Base-by-base conservation (phyloP, 2,888 invertebrate species). In the Coecobrya sp. region DNA sequence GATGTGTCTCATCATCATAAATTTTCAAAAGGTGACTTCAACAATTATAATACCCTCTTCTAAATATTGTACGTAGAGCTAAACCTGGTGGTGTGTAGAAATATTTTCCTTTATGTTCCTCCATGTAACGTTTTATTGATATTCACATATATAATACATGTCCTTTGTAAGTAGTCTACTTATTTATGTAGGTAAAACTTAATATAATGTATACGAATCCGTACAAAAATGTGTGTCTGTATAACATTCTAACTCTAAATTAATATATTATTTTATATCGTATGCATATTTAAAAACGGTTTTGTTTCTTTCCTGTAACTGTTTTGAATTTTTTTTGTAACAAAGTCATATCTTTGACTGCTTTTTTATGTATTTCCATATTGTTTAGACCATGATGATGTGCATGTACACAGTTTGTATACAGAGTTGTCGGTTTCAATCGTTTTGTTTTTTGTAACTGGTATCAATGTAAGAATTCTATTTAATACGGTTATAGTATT, bases 211-310 rank as follows among this genome's bases (percentile, higher is more conserved):
- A 52, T 76, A 76, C 49, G 86, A 73, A 59, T 76, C 73, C 52
- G 86, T 86, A 76, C 59, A 76, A 86, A 86, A 76, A 68, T 86
- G 49, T 86, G 85, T 85, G 73, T 86, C 19, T 86, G 65, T 30
- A 85, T 59, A 45, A 55, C 49, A 36, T 59, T 79, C 22, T 79
- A 52, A 49, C 1, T 45, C 11, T 79, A 16, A 16, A 36, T 22
- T 27, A 22, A 36, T 36, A 62, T 62, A 1, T 16, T 19, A 11
- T 13, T 42, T 42, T 42, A 16, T 36, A 11, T 73, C 0, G 42
- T 42, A 73, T 73, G 8, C 3, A 19, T 30, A n/a, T 8, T 70
- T 70, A 19, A 73, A 36, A 68, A 5, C 30, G 16, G 8, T 68
- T 27, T 68, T 68, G n/a, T 42, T 11, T 36, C 4, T 68, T 27